A percentile compares a stretch with the other conserved stretches of the same genome.
Evolutionary conservation across 2,113 vertebrate genomes (phyloP).

Genomic region (Seriola aureovittata): DNA sequence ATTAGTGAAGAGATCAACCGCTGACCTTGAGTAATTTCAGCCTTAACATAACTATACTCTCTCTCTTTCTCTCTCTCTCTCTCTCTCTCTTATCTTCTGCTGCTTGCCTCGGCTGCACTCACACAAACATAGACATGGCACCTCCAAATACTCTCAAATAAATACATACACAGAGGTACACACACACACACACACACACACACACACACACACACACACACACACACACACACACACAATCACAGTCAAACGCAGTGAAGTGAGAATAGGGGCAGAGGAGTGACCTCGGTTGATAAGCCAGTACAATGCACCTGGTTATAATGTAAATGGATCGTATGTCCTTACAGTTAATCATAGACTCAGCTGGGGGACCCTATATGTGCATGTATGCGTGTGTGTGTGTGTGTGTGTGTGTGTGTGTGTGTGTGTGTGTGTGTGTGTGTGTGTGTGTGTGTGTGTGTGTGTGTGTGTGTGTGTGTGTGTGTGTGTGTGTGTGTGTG

Average conservation of each 20-base stretch:
- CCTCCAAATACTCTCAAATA: background rate
- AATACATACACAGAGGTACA: slow-evolving; percentile 1
- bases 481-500: slow-evolving; percentile 35
- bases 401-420: slow-evolving; percentile 13
- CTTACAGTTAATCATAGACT: slow-evolving; percentile 71
- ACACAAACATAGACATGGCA: background rate
- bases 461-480: slow-evolving; percentile 9
- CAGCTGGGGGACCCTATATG: background rate
- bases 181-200: background rate
- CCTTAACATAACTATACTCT: background rate
- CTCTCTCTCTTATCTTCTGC: background rate
- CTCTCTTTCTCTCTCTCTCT: background rate
- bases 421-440: slow-evolving; percentile 25
- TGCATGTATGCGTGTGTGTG: slow-evolving; percentile 26
- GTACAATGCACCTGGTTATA: slow-evolving; percentile 70
- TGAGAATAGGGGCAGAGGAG: slow-evolving; percentile 30
- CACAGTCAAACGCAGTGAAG: slow-evolving; percentile 10
- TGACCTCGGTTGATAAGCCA: slow-evolving; percentile 63
- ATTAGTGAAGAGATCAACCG: background rate
- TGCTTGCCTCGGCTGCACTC: background rate
- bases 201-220: slow-evolving; percentile 6
- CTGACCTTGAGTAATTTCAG: background rate
- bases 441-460: slow-evolving; percentile 12
- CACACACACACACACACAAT: background rate
- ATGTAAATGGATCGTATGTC: slow-evolving; percentile 71